Conservation (phyloP, 1,140 invertebrate genomes). For the Sycobia sp. region DNA sequence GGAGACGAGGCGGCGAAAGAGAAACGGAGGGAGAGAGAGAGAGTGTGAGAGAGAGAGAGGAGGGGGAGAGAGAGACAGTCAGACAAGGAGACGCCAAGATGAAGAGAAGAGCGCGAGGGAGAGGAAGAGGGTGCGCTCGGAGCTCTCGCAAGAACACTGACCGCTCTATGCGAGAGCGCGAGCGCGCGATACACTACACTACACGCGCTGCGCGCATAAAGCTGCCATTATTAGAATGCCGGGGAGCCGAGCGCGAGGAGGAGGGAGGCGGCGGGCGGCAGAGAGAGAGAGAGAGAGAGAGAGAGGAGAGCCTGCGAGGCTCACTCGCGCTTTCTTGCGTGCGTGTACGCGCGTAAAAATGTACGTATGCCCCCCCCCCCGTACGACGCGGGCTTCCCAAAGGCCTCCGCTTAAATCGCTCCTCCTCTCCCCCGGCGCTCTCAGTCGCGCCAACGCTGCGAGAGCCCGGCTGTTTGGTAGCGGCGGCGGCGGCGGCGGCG, state of each 20-base stretch:
- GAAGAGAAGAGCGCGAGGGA: background rate
- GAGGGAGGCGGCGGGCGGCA: too few relatives aligned
- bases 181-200: conserved; percentile 17
- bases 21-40: too few relatives aligned
- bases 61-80: background rate
- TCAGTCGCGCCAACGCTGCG: too few relatives aligned
- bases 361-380: too few relatives aligned
- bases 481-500: too few relatives aligned
- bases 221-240: conserved; percentile 54
- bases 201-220: conserved; percentile 44
- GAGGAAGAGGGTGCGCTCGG: background rate
- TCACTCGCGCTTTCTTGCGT: background rate
- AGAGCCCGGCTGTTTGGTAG: too few relatives aligned
- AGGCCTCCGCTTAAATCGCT: too few relatives aligned
- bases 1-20: background rate
- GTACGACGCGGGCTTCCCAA: too few relatives aligned
- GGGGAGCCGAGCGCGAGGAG: too few relatives aligned
- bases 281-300: too few relatives aligned
- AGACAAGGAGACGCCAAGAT: background rate
- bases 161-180: conserved; percentile 29
- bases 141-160: conserved; percentile 30
- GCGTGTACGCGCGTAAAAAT: background rate
- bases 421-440: background rate
- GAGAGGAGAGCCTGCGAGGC: conserved; percentile 21
- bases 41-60: background rate